Conservation (phyloP, 2,888 invertebrate species). For the Ptychoptera albimana region DNA sequence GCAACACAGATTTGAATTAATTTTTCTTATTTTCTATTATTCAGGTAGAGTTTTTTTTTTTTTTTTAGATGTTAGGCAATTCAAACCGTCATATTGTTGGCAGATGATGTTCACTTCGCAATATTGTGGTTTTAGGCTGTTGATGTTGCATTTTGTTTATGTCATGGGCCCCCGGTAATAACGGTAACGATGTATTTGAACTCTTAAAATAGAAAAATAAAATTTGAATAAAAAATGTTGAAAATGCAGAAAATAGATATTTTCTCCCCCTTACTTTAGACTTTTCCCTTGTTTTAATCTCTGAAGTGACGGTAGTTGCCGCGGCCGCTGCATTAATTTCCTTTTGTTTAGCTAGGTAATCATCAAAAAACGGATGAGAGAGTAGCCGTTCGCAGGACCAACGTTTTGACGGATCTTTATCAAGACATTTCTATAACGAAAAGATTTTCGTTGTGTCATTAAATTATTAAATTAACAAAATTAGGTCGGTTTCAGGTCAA, state of each 20-base stretch:
- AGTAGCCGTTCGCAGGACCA: constrained; percentile 86
- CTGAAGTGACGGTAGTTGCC: constrained; percentile 28
- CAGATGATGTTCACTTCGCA: constrained; percentile 29
- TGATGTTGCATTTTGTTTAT: constrained; percentile 8
- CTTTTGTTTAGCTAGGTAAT: constrained; percentile 68
- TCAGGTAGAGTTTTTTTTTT: no score
- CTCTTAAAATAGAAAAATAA: constrained; percentile 16
- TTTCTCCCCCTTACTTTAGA: constrained; percentile 48
- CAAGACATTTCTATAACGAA: constrained; percentile 69
- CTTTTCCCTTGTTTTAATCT: constrained; percentile 44
- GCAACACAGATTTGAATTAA: no score
- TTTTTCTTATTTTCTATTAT: no score
- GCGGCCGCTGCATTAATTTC: constrained; percentile 29
- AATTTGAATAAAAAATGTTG: constrained; percentile 2
- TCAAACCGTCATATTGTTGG: constrained; percentile 21
- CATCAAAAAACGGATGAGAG: constrained; percentile 82
- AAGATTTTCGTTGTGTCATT: no score
- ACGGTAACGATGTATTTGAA: constrained; percentile 31
- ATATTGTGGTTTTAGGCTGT: constrained; percentile 20
- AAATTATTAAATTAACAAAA: no score
- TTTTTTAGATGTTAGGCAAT: no score
- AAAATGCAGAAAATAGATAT: no score
- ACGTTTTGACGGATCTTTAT: constrained; percentile 82
- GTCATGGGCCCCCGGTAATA: constrained; percentile 26
- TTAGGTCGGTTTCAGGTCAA: no score